Base-by-base conservation (phyloP, 2,888 invertebrate species). In the Alentia gelatinosa region DNA sequence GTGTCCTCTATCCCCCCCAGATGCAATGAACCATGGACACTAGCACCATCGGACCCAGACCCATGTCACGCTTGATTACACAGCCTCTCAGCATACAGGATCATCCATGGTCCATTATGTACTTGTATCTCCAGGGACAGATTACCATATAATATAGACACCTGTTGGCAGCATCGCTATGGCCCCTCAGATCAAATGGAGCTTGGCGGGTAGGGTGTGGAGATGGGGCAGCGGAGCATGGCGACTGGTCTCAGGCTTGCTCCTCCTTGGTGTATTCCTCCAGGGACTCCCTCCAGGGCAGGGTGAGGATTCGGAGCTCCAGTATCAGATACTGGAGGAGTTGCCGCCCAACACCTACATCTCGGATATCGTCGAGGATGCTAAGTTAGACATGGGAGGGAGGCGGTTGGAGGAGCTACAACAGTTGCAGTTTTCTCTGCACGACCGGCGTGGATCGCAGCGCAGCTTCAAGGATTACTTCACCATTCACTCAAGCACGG, bases 231-330 rank as follows among this genome's bases (percentile, higher is more conserved):
- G 91, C 0, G n/a, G 63, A 15, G 5, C 47, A 50, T 7, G 90
- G 9, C 12, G 5, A 84, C 75, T 93, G 91, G 23, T 92, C 90
- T 89, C 94, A 94, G 91, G 93, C 93, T 91, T 92, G 92, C 42
- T 90, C 90, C 26, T 90, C 91, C 42, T 63, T 33, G 56, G 89
- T 84, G 84, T 91, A 86, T 9, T 91, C 93, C 47, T 91, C 90
- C 12, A 91, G 63, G 7, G 91, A 42, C n/a, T 93, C 92, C 93
- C 93, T 93, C 75, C 91, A 84, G 30, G 92, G 93, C 89, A 92
- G 90, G 91, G 93, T 93, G 9, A 93, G 93, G 89, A 89, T 15
- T 39, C 68, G 63, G 89, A 63, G 42, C 42, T 89, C 15, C 74
- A 75, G 50, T 79, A 90, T 35, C 40, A 42, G 26, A 90, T 90